These are phyloP conservation scores for Lethenteron reissneri DNA, from an alignment of 2,113 vertebrate species.

Conservation along the genomic window DNA sequence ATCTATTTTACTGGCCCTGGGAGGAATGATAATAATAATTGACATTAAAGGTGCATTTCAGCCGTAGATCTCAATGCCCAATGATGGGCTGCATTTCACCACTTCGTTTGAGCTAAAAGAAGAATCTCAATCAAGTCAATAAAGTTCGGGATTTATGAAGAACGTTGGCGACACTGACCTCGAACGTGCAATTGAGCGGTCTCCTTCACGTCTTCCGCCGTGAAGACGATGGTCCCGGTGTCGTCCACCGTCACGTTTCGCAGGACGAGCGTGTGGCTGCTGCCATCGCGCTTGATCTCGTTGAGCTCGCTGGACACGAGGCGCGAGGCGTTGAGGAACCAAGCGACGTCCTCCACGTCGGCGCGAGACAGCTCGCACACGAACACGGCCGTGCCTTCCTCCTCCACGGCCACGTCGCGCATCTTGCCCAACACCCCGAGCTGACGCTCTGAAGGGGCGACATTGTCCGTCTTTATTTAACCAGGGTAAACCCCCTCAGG, in stretches of 20 bases:
- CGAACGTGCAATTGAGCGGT: conserved; percentile 42
- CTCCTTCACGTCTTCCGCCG: conserved; percentile 39
- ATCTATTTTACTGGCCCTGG: no score
- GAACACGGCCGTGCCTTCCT: conserved; percentile 43
- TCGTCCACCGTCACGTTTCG: conserved; percentile 50
- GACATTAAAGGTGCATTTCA: no score
- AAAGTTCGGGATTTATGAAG: no score
- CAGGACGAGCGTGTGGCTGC: conserved; percentile 39
- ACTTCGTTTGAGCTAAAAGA: no score
- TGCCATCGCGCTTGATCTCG: conserved; percentile 37
- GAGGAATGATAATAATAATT: no score
- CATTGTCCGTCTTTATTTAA: no score
- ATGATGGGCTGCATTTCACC: no score
- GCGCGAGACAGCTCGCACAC: conserved; percentile 59
- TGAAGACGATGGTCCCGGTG: conserved; percentile 35
- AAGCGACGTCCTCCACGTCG: conserved; percentile 45
- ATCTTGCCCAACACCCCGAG: no score
- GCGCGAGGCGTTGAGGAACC: conserved; percentile 51
- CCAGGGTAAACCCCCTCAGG: no score
- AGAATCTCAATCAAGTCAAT: no score
- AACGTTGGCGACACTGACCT: conserved; percentile 30
- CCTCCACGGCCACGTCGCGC: conserved; percentile 26
- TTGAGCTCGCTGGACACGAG: conserved; percentile 70
- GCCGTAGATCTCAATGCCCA: no score
- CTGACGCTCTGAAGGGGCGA: no score